A percentile compares a stretch with the other conserved stretches of the same genome.
phyloP scores from a whole-genome alignment of 2,113 vertebrate species.

The Hemiscyllium ocellatum region DNA sequence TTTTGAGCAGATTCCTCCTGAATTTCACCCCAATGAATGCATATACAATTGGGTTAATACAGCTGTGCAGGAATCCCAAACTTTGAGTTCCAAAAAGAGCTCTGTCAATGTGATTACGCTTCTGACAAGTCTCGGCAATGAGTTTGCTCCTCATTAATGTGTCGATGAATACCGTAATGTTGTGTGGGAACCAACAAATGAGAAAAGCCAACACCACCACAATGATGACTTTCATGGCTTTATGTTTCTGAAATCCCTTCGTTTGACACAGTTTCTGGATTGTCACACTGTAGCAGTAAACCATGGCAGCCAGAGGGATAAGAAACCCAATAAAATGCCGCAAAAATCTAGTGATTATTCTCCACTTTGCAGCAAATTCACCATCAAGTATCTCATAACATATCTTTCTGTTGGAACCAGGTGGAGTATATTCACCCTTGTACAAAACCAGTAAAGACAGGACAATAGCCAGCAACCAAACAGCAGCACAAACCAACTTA shows the following conservation, averaged over 20 bases:
- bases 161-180: slow-evolving; percentile 51
- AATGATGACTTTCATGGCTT: slow-evolving; percentile 52
- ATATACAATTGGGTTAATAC: slow-evolving; percentile 59
- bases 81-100: slow-evolving; percentile 46
- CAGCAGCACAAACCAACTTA: slow-evolving; percentile 41
- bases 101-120: slow-evolving; percentile 39
- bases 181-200: slow-evolving; percentile 61
- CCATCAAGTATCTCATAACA: slow-evolving; percentile 44
- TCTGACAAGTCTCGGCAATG: slow-evolving; percentile 41
- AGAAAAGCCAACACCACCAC: neutral
- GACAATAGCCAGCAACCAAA: slow-evolving; percentile 49
- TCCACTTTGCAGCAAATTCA: slow-evolving; percentile 41
- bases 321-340: slow-evolving; percentile 57
- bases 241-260: slow-evolving; percentile 57
- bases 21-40: slow-evolving; percentile 66
- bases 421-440: fast-evolving
- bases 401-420: fast-evolving
- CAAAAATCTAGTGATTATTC: slow-evolving; percentile 41
- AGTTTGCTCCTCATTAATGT: slow-evolving; percentile 46
- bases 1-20: slow-evolving; percentile 48
- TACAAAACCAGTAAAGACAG: slow-evolving; percentile 54
- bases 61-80: slow-evolving; percentile 47
- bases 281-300: slow-evolving; percentile 57
- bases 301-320: slow-evolving; percentile 55
- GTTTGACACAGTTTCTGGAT: slow-evolving; percentile 52